Base-by-base conservation (phyloP, 2,113 vertebrate species). In the Balaeniceps rex region DNA sequence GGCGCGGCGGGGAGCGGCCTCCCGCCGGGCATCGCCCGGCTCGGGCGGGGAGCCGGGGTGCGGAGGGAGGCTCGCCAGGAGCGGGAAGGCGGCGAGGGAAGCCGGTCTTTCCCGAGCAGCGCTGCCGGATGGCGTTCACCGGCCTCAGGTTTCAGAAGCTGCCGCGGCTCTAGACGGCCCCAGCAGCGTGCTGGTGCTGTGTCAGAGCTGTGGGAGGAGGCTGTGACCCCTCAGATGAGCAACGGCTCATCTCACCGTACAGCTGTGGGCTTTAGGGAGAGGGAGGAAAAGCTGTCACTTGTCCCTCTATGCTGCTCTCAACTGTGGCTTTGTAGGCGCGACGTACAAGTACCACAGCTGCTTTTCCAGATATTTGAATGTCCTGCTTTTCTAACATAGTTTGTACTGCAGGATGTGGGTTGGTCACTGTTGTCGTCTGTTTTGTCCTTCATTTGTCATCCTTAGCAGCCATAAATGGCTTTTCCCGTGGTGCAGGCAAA, bases 241-340 rank as follows among this genome's bases (percentile, higher is more conserved):
- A 14, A 4, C 25, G 11, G 52, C 28, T 22, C 21, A 3, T 14
- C n/a, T 42, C 16, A 0, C 14, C 19, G 0, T 6, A 3, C 1
- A 8, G 44, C 34, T 38, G 12, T 5, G 8, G 14, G 24, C 9
- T 14, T 49, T 8, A 6, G 46, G 57, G 24, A 26, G n/a, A 19
- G 19, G n/a, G 10, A 12, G 77, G 64, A 42, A 15, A 18, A 24
- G 19, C 49, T 69, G 79, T 5, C 36, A 0, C 17, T 24, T 31
- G 40, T 51, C 18, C 0, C 44, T 17, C 4, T 14, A 0, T 12
- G 60, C 51, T 6, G 34, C 74, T 65, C 10, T 23, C 28, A 2
- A 7, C 29, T 7, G 9, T 19, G 46, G 25, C 19, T 19, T 46
- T 7, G 3, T 10, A 10, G 57, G 58, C 40, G 6, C 6, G 8